These are phyloP conservation scores for Chondrosia reniformis DNA, from an alignment of 37 sponge, comb jelly and placozoan genomes.

Conservation along the genomic window DNA sequence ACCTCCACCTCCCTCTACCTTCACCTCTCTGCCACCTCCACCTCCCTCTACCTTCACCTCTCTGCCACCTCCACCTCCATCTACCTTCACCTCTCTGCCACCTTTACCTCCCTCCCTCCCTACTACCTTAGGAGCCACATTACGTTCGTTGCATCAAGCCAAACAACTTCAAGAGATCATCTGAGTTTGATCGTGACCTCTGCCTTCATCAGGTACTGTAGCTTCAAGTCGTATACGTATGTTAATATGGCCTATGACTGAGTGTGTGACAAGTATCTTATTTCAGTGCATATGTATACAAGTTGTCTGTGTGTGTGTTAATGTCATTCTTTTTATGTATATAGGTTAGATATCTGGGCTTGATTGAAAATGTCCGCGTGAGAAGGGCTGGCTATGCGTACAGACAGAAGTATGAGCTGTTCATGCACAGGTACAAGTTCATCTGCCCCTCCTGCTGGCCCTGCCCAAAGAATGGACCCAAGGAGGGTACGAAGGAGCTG, in stretches of 20 bases:
- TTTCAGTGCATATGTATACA: not conserved
- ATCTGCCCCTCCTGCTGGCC: conserved; percentile 38
- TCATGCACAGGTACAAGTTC: conserved; percentile 62
- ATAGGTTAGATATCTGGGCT: conserved; percentile 64
- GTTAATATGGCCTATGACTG: not conserved
- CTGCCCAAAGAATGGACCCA: not conserved
- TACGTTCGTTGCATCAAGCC: conserved; percentile 78
- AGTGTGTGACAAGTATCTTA: not conserved
- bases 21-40: no score
- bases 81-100: no score
- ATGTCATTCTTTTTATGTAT: not conserved
- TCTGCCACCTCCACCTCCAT: no score
- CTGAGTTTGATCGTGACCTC: conserved; percentile 46
- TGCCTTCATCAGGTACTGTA: conserved; percentile 52
- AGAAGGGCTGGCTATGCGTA: conserved; percentile 66
- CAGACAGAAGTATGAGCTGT: conserved; percentile 51
- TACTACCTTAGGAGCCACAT: conserved; percentile 73
- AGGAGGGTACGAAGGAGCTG: conserved; percentile 36
- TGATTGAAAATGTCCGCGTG: conserved; percentile 72
- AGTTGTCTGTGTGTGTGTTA: not conserved
- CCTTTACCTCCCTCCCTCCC: no score
- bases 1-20: no score
- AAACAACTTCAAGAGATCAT: conserved; percentile 40
- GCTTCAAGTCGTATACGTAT: not conserved
- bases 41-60: no score